phyloP scores from a whole-genome alignment of 2,113 vertebrate species.

The Mystacornis crossleyi region DNA sequence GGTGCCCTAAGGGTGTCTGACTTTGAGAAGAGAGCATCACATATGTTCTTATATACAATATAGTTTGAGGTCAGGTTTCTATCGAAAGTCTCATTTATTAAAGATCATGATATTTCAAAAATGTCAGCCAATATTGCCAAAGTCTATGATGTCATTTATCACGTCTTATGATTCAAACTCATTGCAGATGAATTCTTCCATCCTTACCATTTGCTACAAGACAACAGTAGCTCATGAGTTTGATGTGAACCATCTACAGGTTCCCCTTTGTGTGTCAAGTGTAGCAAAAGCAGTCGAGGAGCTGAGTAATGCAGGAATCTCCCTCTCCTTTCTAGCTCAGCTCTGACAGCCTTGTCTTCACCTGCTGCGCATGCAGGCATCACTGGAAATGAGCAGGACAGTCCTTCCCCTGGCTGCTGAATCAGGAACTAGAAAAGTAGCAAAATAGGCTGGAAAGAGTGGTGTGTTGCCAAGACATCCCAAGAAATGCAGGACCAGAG shows the following conservation, averaged over 20 bases:
- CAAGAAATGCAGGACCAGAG: not conserved
- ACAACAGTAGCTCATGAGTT: not conserved
- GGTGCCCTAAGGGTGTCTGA: not conserved
- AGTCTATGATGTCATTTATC: not conserved
- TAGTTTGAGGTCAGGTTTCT: not conserved
- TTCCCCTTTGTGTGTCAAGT: not conserved
- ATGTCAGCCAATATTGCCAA: not conserved
- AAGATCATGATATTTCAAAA: not conserved
- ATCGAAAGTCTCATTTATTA: not conserved
- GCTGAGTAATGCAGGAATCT: not conserved
- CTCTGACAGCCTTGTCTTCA: not conserved
- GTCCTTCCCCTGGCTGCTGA: not conserved
- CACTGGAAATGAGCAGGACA: not conserved
- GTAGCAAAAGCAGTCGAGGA: not conserved
- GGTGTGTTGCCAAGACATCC: not conserved
- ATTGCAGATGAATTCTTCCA: not conserved
- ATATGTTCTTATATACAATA: not conserved
- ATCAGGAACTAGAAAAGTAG: not conserved
- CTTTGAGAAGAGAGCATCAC: not conserved
- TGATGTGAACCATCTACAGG: not conserved
- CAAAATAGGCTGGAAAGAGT: not conserved
- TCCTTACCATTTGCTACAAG: not conserved
- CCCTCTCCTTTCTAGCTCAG: not conserved
- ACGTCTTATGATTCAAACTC: not conserved
- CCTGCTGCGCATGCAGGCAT: accelerated